phyloP scores from a whole-genome alignment of 2,888 invertebrate genomes.

The Andrena marginata region DNA sequence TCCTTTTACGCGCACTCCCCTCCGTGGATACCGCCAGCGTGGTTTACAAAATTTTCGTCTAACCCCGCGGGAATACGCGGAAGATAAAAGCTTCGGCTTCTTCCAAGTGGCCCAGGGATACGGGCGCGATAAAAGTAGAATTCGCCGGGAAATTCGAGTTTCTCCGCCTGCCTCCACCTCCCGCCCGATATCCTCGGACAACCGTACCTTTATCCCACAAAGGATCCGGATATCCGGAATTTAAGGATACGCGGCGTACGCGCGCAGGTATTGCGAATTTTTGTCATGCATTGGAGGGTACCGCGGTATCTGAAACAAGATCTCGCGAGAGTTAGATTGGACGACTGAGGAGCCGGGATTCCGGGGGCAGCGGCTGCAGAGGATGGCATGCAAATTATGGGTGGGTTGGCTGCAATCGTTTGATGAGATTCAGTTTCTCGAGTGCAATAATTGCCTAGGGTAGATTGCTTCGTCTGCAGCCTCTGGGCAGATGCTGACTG shows the following conservation, averaged over 20 bases:
- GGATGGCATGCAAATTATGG: neutral
- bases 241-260: neutral
- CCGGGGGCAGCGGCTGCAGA: neutral
- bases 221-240: slow-evolving; percentile 17
- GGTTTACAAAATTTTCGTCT: slow-evolving; percentile 49
- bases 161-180: neutral
- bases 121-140: slow-evolving; percentile 52
- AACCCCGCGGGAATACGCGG: slow-evolving; percentile 35
- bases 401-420: neutral
- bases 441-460: neutral
- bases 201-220: slow-evolving; percentile 16
- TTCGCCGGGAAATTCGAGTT: slow-evolving; percentile 23
- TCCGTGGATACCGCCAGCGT: slow-evolving; percentile 6
- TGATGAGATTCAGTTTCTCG: neutral
- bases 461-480: neutral
- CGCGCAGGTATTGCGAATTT: neutral
- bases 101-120: slow-evolving; percentile 33
- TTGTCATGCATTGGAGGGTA: slow-evolving; percentile 16
- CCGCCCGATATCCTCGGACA: slow-evolving; percentile 19
- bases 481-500: neutral
- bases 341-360: neutral
- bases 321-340: slow-evolving; percentile 4
- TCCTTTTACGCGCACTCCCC: slow-evolving; percentile 4
- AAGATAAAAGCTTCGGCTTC: slow-evolving; percentile 51
- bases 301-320: slow-evolving; percentile 27